These are phyloP conservation scores for Adoxophyes honmai DNA, from an alignment of 1,140 invertebrate genomes.

Conservation along the genomic window DNA sequence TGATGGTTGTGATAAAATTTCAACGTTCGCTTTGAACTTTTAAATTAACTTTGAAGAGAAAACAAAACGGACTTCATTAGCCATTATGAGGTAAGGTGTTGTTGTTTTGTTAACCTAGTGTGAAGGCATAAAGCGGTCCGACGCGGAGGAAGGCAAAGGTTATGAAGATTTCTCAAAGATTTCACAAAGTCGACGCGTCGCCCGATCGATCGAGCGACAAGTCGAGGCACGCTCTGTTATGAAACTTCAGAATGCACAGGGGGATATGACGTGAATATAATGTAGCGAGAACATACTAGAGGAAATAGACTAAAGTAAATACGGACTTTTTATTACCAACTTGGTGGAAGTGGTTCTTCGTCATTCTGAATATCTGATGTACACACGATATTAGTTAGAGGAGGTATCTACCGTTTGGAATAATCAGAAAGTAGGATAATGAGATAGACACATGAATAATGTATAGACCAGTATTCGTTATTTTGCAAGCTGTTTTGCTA, in stretches of 20 bases:
- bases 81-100: too few relatives aligned
- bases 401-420: too few relatives aligned
- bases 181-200: background rate
- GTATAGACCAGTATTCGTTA: too few relatives aligned
- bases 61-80: too few relatives aligned
- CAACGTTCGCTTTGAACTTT: background rate
- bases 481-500: too few relatives aligned
- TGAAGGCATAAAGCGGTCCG: background rate
- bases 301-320: background rate
- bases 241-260: background rate
- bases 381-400: too few relatives aligned
- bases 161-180: conserved; percentile 1
- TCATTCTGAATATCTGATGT: too few relatives aligned
- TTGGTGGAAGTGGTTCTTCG: background rate
- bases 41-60: too few relatives aligned
- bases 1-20: conserved; percentile 4
- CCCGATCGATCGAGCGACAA: background rate
- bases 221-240: background rate
- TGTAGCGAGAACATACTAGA: background rate
- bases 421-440: too few relatives aligned
- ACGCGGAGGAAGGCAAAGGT: conserved; percentile 3
- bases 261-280: background rate
- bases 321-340: background rate
- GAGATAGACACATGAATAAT: too few relatives aligned
- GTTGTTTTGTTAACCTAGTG: background rate